Base-by-base conservation (phyloP, 35 echinoderm and acorn worm genomes). In the Heliocidaris tuberculata region DNA sequence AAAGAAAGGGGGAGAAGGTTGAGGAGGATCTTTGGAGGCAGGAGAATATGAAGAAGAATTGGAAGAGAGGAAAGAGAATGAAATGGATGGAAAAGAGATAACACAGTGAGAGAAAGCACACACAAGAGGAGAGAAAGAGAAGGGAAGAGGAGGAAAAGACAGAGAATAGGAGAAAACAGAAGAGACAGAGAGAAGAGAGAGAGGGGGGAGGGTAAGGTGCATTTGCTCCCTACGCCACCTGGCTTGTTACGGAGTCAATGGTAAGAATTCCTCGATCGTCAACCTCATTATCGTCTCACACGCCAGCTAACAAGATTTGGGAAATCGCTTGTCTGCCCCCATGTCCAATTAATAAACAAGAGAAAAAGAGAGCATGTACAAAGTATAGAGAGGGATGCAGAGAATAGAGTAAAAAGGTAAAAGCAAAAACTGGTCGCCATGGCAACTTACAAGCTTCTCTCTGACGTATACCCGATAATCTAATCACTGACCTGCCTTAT, bases 271-370 rank as follows among this genome's bases (percentile, higher is more conserved):
- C 60, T 70, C 60, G 60, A 70, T 70, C 60, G 60, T 70, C 60
- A 70, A 70, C 60, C 60, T 70, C 60, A 70, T 70, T 70, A 70
- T 70, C 60, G 60, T 70, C 60, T 70, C 60, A 70, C 60, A 70
- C 60, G 60, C 60, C 60, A 27, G 60, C 60, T 70, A 70, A 70
- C 60, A 70, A 70, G 60, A 70, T 70, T 70, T 70, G 60, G 60
- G 60, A 70, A 70, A 88, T 32, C 86, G 31, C 86, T 88, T 48
- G 47, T 88, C 86, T 88, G 86, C 86, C 47, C 31, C 86, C 86
- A 42, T 88, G 86, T 88, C 86, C 86, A 88, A 88, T 88, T 88
- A 88, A 48, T 70, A 70, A 70, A 70, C 60, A 88, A 88, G 86
- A 88, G 10, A 88, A 9, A 88, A 48, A 88, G 31, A 88, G 86